Evolutionary conservation across 92 coral and sea anemone genomes (phyloP).

Genomic region (Phenganax marumi): DNA sequence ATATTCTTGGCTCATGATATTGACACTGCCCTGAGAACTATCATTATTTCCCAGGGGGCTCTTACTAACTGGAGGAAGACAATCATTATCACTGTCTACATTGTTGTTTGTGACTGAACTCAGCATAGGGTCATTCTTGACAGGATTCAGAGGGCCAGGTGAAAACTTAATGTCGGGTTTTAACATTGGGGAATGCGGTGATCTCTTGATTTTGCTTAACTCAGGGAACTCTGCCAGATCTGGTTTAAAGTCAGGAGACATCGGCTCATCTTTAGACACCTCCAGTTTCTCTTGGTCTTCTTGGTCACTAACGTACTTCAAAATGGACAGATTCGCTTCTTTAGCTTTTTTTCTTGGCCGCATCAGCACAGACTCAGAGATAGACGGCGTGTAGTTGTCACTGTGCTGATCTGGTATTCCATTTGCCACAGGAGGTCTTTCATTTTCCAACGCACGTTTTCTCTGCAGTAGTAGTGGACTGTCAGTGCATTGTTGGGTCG

Average conservation of each 20-base stretch:
- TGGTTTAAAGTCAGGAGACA: slow-evolving; percentile 24
- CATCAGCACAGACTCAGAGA: slow-evolving; percentile 22
- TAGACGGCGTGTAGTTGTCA: not conserved
- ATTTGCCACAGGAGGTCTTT: no score
- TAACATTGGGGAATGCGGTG: not conserved
- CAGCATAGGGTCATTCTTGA: not conserved
- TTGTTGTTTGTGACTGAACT: not conserved
- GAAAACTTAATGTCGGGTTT: not conserved
- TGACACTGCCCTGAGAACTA: not conserved
- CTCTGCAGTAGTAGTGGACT: not conserved
- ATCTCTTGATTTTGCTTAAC: not conserved
- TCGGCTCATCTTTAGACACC: not conserved
- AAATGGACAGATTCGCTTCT: slow-evolving; percentile 6
- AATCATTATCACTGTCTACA: not conserved
- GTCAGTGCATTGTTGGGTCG: not conserved
- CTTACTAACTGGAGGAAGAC: not conserved
- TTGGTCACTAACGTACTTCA: not conserved
- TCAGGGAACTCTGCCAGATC: not conserved
- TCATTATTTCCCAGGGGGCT: not conserved
- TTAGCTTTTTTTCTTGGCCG: slow-evolving; percentile 29
- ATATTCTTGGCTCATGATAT: not conserved
- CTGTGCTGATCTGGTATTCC: not conserved
- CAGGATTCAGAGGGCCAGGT: not conserved
- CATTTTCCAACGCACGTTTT: not conserved
- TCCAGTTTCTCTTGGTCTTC: not conserved